phyloP scores from a whole-genome alignment of 2,888 invertebrate genomes.

The Ferrisia virgata region DNA sequence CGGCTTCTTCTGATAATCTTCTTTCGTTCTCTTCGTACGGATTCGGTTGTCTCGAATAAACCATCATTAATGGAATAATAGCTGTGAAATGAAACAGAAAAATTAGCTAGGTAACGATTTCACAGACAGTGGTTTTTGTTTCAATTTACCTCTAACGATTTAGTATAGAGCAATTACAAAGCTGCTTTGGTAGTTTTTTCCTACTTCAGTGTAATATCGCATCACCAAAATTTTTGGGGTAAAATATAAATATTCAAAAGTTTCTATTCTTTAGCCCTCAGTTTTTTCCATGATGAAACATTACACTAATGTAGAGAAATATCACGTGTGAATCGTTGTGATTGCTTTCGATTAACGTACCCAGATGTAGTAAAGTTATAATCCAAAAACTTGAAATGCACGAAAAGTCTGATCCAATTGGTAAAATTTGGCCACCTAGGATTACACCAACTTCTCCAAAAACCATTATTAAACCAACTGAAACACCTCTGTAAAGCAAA shows the following conservation, averaged over 20 bases:
- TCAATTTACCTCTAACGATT: too few relatives aligned
- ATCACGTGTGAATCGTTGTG: too few relatives aligned
- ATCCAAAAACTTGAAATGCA: slow-evolving; percentile 22
- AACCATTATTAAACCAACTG: slow-evolving; percentile 53
- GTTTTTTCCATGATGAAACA: too few relatives aligned
- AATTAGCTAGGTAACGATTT: not conserved
- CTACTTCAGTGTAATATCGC: not conserved
- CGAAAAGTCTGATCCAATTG: slow-evolving; percentile 51
- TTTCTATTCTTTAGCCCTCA: too few relatives aligned
- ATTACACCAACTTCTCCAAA: slow-evolving; percentile 53
- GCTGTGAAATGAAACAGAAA: not conserved
- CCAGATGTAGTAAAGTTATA: not conserved
- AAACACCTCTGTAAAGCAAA: slow-evolving; percentile 52
- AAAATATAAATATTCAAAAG: too few relatives aligned
- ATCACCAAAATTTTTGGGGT: too few relatives aligned
- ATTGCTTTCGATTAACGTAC: not conserved
- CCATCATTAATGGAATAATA: slow-evolving; percentile 12
- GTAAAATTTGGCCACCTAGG: slow-evolving; percentile 53
- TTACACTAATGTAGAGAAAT: too few relatives aligned
- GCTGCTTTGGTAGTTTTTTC: too few relatives aligned
- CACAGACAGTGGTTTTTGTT: too few relatives aligned
- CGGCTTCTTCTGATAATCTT: slow-evolving; percentile 10
- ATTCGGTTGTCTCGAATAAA: slow-evolving; percentile 16
- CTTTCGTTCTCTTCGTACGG: slow-evolving; percentile 8
- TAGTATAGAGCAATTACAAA: too few relatives aligned